Percentiles rank a stretch among this genome's conserved stretches.
Conservation (phyloP, 2,797 vertebrate species). For the Ctenosaura bakeri region DNA sequence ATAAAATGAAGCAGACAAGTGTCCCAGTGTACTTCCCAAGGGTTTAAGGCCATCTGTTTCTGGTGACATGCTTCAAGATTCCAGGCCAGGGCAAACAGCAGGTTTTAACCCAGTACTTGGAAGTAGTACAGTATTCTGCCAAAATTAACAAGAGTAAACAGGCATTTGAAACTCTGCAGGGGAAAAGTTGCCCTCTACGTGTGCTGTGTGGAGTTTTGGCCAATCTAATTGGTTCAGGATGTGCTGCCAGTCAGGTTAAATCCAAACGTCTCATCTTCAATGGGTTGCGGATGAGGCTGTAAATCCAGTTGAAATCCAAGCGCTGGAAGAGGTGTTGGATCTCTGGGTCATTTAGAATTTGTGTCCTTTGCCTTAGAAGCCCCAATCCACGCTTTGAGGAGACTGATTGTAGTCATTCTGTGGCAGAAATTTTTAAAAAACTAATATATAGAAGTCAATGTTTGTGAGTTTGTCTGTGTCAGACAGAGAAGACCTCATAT, state of each 20-base stretch:
- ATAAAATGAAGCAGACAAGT: background rate
- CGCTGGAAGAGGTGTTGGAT: background rate
- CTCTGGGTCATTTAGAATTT: background rate
- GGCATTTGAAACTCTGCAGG: conserved; percentile 11
- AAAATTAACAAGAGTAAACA: conserved; percentile 9
- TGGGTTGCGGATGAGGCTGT: conserved; percentile 13
- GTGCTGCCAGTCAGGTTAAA: conserved; percentile 16
- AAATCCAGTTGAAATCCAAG: conserved; percentile 36
- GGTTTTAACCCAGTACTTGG: background rate
- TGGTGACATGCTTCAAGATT: background rate
- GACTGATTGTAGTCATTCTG: background rate
- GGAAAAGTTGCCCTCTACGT: background rate
- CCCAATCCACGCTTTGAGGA: background rate
- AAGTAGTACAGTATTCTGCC: background rate
- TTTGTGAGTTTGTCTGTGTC: too few species aligned
- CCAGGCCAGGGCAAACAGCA: background rate
- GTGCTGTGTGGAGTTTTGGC: background rate
- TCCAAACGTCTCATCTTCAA: conserved; percentile 26
- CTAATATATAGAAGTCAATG: too few species aligned
- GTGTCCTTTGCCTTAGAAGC: conserved; percentile 31
- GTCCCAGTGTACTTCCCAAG: background rate
- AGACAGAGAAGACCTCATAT: too few species aligned
- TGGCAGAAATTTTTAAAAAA: background rate
- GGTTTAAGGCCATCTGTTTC: background rate
- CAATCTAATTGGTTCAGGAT: conserved; percentile 35